Percentiles rank a stretch among this genome's conserved stretches.
These are phyloP conservation scores for Acyrthosiphon pisum DNA, from an alignment of 1,140 invertebrate genomes.

Conservation along the genomic window DNA sequence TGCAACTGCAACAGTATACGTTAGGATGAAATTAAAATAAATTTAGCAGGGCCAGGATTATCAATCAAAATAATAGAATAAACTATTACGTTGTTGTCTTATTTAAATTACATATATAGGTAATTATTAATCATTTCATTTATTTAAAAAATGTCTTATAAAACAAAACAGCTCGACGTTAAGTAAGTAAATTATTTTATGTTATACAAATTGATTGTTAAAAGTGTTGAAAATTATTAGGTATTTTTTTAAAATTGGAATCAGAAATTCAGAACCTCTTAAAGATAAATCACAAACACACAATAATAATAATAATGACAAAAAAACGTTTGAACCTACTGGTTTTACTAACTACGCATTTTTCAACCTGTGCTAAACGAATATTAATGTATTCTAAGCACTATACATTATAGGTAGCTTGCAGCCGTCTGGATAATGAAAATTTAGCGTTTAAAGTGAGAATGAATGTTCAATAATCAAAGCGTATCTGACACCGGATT, in stretches of 20 bases:
- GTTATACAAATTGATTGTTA: not conserved
- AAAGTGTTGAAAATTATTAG: not conserved
- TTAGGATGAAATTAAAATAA: not conserved
- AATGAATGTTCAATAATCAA: slow-evolving; percentile 34
- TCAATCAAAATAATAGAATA: not conserved
- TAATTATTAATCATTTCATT: not conserved
- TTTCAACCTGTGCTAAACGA: not conserved
- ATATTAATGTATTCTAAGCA: not conserved
- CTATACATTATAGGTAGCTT: not conserved
- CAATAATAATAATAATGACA: not conserved
- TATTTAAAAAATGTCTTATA: not conserved
- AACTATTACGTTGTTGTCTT: not conserved
- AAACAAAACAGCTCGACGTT: not conserved
- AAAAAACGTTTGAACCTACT: not conserved
- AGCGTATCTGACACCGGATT: not conserved
- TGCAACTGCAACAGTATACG: not conserved
- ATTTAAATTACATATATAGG: not conserved
- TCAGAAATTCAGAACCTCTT: not conserved
- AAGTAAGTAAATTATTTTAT: not conserved
- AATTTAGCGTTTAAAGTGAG: not conserved
- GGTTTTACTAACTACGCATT: not conserved
- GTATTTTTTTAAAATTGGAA: not conserved
- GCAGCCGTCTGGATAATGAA: not conserved
- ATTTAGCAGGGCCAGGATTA: not conserved
- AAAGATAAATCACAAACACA: not conserved